These are phyloP conservation scores for Campylorhamphus procurvoides DNA, from an alignment of 2,113 vertebrate species.

Conservation along the genomic window DNA sequence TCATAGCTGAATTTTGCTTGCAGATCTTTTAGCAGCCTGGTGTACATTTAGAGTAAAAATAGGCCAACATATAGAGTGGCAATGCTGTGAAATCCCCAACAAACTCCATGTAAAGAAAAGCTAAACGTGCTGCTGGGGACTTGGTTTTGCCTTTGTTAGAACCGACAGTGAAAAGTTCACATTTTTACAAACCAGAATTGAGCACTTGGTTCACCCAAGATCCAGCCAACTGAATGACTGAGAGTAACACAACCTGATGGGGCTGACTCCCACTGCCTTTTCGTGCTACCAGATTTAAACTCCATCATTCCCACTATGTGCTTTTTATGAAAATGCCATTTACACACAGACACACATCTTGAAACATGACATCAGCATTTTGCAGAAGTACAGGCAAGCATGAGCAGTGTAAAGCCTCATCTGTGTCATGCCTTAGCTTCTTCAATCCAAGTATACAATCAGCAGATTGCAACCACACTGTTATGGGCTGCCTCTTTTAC, in stretches of 20 bases:
- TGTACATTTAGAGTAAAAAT: neutral
- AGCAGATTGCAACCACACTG: neutral
- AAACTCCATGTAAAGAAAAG: neutral
- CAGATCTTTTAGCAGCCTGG: neutral
- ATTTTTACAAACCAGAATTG: neutral
- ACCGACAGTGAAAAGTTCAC: neutral
- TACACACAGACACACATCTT: neutral
- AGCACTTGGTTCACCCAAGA: neutral
- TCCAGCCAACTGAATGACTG: accelerated
- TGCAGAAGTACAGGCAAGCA: accelerated
- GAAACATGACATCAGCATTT: neutral
- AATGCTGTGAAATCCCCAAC: neutral
- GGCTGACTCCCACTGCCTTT: neutral
- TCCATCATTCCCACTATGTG: accelerated
- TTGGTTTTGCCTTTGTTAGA: neutral
- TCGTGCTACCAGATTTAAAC: neutral
- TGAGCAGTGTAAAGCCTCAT: accelerated
- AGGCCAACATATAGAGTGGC: neutral
- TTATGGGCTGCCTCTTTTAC: neutral
- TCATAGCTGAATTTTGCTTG: neutral
- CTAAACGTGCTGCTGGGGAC: neutral
- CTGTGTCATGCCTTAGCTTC: neutral
- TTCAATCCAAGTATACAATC: accelerated
- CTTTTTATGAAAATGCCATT: neutral
- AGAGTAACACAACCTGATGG: neutral